Evolutionary conservation across 2,113 vertebrate genomes (phyloP).

Genomic region (cattle (Bos taurus)): ARS-UCD2.0 NC_037335.1:103590001-103590500

Average conservation of each 20-base stretch:
- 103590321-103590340: not conserved
- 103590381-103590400: not conserved
- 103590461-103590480: not conserved
- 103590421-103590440: not conserved
- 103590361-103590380: not conserved
- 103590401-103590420: not conserved
- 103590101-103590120: not conserved
- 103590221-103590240: not conserved
- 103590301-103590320: not conserved
- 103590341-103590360: not conserved
- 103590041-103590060: not conserved
- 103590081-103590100: not conserved
- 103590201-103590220: not conserved
- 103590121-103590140: not conserved
- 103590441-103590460: not conserved
- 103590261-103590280: not conserved
- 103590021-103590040: not conserved
- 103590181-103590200: not conserved
- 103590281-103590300: not conserved
- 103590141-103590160: not conserved
- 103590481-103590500: not conserved
- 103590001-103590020: not conserved
- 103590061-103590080: not conserved
- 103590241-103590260: not conserved
- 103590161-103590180: not conserved